Evolutionary conservation across 2,797 vertebrate species (phyloP).

Genomic region (Falco biarmicus): DNA sequence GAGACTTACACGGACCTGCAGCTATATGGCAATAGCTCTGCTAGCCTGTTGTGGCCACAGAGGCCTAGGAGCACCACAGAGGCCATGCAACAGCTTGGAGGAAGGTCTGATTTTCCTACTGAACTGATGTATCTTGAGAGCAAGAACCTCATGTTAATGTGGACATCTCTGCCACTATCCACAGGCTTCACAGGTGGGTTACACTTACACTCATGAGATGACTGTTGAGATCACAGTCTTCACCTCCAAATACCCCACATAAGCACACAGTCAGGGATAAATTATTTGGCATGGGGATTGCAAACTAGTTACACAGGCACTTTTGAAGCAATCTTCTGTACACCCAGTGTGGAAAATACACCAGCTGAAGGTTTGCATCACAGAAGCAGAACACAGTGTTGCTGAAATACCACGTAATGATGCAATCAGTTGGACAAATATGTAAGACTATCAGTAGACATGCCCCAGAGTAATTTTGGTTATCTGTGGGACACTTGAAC

Average conservation of each 20-base stretch:
- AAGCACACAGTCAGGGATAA: neutral
- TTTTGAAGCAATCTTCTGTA: neutral
- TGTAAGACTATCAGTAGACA: neutral
- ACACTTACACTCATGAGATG: neutral
- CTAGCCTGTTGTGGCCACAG: neutral
- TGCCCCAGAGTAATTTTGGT: neutral
- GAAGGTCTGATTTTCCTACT: neutral
- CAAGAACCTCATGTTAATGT: neutral
- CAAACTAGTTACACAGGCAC: neutral
- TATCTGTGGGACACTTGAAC: neutral
- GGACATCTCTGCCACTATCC: neutral
- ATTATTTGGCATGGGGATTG: neutral
- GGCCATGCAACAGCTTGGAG: neutral
- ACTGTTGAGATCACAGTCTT: neutral
- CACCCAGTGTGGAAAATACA: neutral
- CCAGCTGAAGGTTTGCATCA: neutral
- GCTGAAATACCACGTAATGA: neutral
- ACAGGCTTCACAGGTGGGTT: neutral
- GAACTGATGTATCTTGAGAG: neutral
- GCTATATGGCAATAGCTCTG: neutral
- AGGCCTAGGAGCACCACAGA: neutral
- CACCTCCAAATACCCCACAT: accelerated
- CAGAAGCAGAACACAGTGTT: neutral
- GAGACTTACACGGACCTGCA: neutral
- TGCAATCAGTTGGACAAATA: neutral